A percentile compares a stretch with the other conserved stretches of the same genome.
These are phyloP conservation scores for Gila robusta DNA, from an alignment of 2,797 vertebrate genomes.

Conservation along the genomic window DNA sequence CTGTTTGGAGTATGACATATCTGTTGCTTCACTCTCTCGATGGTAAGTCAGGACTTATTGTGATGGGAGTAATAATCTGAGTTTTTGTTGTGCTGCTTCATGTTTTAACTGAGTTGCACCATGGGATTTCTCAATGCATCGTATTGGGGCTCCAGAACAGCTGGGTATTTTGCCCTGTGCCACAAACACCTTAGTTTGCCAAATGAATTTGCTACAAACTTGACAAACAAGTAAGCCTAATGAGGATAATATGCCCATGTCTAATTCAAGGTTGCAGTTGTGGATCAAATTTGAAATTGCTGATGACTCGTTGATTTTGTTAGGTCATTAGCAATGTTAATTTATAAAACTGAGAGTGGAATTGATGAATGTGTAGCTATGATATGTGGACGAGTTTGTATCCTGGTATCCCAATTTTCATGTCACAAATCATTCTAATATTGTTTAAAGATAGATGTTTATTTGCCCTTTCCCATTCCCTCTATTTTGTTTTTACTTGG, in stretches of 20 bases:
- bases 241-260: background rate
- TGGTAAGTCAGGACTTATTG: background rate
- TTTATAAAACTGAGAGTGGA: background rate
- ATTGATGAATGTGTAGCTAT: background rate
- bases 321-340: background rate
- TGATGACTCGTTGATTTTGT: slow-evolving; percentile 1
- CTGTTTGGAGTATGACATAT: background rate
- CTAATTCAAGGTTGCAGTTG: background rate
- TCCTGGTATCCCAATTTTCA: background rate
- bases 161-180: background rate
- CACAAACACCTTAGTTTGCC: background rate
- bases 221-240: background rate
- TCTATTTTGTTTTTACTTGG: background rate
- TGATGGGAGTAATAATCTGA: slow-evolving; percentile 3
- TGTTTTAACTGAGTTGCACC: slow-evolving; percentile 8
- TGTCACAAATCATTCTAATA: background rate
- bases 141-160: background rate
- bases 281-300: background rate
- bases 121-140: background rate
- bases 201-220: background rate
- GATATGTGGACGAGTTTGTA: background rate
- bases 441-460: background rate
- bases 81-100: background rate
- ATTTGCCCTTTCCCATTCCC: background rate
- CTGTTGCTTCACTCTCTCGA: slow-evolving; percentile 3